Evolutionary conservation across 2,888 invertebrate species (phyloP).

Genomic region (Pyrgus malvae): DNA sequence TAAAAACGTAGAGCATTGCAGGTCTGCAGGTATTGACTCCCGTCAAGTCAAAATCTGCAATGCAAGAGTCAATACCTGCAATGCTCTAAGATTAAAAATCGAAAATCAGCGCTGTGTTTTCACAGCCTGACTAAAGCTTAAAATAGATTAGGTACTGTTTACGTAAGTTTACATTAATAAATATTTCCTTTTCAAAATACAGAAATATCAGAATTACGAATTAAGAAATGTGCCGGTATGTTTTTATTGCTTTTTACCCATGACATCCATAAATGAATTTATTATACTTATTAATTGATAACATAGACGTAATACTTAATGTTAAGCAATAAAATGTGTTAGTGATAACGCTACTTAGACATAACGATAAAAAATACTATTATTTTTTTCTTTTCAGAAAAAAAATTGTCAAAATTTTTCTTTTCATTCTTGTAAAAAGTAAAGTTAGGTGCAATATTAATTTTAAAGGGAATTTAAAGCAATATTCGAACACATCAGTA

Average conservation of each 20-base stretch:
- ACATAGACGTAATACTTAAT: constrained; percentile 51
- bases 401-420: constrained; percentile 32
- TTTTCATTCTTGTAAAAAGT: constrained; percentile 34
- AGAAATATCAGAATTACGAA: too few relatives aligned
- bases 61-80: too few relatives aligned
- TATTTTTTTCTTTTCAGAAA: constrained; percentile 34
- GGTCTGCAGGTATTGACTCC: too few relatives aligned
- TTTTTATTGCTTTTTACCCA: constrained; percentile 29
- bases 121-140: too few relatives aligned
- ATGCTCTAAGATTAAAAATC: too few relatives aligned
- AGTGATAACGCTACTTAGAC: constrained; percentile 61
- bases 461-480: constrained; percentile 63
- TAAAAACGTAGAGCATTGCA: too few relatives aligned
- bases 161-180: too few relatives aligned
- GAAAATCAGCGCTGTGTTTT: too few relatives aligned
- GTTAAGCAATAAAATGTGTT: constrained; percentile 73
- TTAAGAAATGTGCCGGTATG: too few relatives aligned
- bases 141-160: too few relatives aligned
- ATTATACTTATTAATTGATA: constrained; percentile 49
- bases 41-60: too few relatives aligned
- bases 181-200: too few relatives aligned
- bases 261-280: constrained; percentile 72
- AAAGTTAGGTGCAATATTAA: constrained; percentile 70
- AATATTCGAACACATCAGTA: constrained; percentile 72
- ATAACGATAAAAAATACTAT: constrained; percentile 31